These are phyloP conservation scores for Notolabrus celidotus DNA, from an alignment of 2,797 vertebrate genomes.

Conservation along the genomic window DNA sequence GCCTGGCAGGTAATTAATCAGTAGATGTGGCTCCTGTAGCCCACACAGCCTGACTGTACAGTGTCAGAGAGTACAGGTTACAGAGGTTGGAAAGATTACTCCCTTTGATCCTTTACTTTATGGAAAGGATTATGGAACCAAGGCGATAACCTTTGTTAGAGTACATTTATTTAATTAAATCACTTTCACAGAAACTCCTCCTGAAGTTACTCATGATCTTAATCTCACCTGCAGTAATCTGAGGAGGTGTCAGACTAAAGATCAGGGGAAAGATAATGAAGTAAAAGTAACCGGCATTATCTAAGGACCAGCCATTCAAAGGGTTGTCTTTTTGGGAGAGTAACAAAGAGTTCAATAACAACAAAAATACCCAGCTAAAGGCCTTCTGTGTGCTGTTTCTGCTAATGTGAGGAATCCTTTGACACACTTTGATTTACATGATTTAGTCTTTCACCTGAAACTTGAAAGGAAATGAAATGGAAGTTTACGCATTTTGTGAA, in stretches of 20 bases:
- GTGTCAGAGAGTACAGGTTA: conserved; percentile 53
- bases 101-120: conserved; percentile 70
- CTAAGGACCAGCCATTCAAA: not conserved
- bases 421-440: no score
- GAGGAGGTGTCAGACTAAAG: conserved; percentile 20
- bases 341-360: no score
- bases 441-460: no score
- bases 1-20: conserved; percentile 35
- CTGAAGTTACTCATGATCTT: conserved; percentile 18
- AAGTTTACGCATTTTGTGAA: not conserved
- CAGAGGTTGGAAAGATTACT: conserved; percentile 70
- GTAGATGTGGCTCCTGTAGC: conserved; percentile 24
- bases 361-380: no score
- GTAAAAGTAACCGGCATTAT: not conserved
- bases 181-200: conserved; percentile 11
- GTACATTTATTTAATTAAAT: conserved; percentile 52
- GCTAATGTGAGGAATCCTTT: no score
- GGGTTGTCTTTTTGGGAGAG: not conserved
- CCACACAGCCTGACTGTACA: conserved; percentile 2
- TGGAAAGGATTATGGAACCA: conserved; percentile 69
- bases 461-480: not conserved
- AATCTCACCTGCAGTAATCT: conserved; percentile 35
- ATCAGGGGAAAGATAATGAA: not conserved
- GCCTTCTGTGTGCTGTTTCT: no score
- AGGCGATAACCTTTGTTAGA: conserved; percentile 11